Evolutionary conservation across 1,140 invertebrate species (phyloP).

Genomic region (Diorhabda sublineata): DNA sequence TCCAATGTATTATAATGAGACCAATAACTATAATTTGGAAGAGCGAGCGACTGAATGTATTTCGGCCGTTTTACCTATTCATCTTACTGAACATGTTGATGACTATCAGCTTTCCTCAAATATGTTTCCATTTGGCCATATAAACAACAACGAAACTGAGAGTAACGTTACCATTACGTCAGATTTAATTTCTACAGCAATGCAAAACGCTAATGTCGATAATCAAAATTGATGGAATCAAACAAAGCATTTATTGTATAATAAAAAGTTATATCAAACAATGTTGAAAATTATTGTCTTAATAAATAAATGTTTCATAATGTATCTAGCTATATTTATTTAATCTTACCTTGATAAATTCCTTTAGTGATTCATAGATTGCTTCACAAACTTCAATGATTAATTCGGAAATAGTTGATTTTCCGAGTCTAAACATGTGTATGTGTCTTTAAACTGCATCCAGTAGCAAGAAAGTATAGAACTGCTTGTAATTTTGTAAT

Average conservation of each 20-base stretch:
- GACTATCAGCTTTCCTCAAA: not conserved
- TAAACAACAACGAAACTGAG: not conserved
- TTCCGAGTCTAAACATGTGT: slow-evolving; percentile 10
- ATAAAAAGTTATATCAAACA: not conserved
- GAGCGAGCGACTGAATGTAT: slow-evolving; percentile 12
- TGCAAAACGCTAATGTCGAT: not conserved
- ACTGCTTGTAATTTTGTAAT: slow-evolving; percentile 32
- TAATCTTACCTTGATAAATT: slow-evolving; percentile 7
- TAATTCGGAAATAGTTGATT: slow-evolving; percentile 13
- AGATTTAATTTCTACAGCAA: slow-evolving; percentile 4
- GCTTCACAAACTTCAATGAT: slow-evolving; percentile 9
- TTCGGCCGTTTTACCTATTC: slow-evolving; percentile 3
- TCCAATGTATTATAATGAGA: slow-evolving; percentile 1
- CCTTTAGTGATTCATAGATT: slow-evolving; percentile 11
- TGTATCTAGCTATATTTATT: not conserved
- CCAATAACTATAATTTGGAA: slow-evolving; percentile 4
- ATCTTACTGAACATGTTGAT: not conserved
- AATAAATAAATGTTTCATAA: slow-evolving; percentile 1
- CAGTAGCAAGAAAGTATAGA: slow-evolving; percentile 33
- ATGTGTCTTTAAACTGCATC: slow-evolving; percentile 29
- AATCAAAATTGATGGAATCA: not conserved
- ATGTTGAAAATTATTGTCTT: not conserved
- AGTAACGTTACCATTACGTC: slow-evolving; percentile 18
- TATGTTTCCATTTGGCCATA: not conserved
- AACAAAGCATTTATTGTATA: not conserved